Percentiles rank a stretch among this genome's conserved stretches.
Conservation (phyloP, 1,140 invertebrate genomes). For the Caenorhabditis inopinata region DNA sequence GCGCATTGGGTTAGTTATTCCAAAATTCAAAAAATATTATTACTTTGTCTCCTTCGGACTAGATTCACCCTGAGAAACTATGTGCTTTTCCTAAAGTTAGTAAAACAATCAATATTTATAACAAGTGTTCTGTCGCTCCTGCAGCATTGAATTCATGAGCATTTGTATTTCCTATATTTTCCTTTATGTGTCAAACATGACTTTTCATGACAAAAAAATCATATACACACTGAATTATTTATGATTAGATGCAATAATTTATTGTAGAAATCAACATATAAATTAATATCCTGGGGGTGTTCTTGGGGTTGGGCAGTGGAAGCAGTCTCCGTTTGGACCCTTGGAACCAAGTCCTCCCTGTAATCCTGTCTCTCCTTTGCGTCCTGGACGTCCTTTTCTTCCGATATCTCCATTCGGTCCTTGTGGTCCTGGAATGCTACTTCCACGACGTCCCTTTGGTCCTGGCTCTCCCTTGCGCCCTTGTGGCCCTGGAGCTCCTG, state of each 20-base stretch:
- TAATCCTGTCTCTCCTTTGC: conserved; percentile 37
- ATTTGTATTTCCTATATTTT: too few relatives aligned
- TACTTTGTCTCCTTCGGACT: too few relatives aligned
- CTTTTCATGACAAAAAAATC: too few relatives aligned
- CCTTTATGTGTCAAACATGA: too few relatives aligned
- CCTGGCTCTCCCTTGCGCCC: conserved; percentile 46
- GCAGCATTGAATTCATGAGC: too few relatives aligned
- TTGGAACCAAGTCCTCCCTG: conserved; percentile 41
- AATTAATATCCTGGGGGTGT: conserved; percentile 50
- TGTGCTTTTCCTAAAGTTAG: too few relatives aligned
- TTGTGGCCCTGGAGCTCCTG: conserved; percentile 44
- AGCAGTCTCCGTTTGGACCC: conserved; percentile 45
- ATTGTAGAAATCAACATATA: background rate
- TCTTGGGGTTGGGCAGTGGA: conserved; percentile 48
- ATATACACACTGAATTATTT: background rate
- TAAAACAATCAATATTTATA: too few relatives aligned
- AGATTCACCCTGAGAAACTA: too few relatives aligned
- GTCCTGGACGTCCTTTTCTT: conserved; percentile 43
- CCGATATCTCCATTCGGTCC: conserved; percentile 47
- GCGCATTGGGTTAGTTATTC: too few relatives aligned
- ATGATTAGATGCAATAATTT: background rate
- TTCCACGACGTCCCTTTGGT: conserved; percentile 48
- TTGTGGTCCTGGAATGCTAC: conserved; percentile 47
- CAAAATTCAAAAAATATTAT: too few relatives aligned
- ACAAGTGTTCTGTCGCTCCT: too few relatives aligned